These are phyloP conservation scores for Neelides folsomi DNA, from an alignment of 2,888 invertebrate genomes.

Conservation along the genomic window DNA sequence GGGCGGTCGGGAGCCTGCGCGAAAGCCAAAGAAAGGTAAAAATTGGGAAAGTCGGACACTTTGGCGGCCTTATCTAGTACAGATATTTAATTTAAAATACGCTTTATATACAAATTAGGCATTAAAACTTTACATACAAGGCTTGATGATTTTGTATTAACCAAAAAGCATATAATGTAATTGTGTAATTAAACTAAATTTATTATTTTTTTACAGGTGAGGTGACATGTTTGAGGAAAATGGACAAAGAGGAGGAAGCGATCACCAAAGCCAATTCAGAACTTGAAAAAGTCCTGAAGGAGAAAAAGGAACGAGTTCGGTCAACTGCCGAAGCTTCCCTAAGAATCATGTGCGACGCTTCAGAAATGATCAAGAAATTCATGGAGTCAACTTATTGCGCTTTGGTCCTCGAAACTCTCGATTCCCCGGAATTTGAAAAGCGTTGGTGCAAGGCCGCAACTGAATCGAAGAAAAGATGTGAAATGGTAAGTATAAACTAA, in stretches of 20 bases:
- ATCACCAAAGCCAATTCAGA: conserved; percentile 30
- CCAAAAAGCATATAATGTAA: no score
- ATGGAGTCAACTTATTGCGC: conserved; percentile 31
- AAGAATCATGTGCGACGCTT: conserved; percentile 16
- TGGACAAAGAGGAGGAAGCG: conserved; percentile 28
- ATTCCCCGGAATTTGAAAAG: conserved; percentile 31
- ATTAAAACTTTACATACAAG: no score
- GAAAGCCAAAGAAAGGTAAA: no score
- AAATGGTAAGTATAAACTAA: conserved; percentile 15
- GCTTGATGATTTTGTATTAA: no score
- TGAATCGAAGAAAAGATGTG: conserved; percentile 21
- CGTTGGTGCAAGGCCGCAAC: conserved; percentile 28
- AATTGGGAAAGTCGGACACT: no score
- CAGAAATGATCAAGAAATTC: conserved; percentile 22
- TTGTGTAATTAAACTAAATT: no score
- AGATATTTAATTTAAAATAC: no score
- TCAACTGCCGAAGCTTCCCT: conserved; percentile 29
- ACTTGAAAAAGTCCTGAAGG: conserved; percentile 28
- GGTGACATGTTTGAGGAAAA: conserved; percentile 25
- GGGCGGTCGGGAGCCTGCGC: no score
- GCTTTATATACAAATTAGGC: no score
- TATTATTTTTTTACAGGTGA: conserved; percentile 5
- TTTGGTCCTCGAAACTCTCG: conserved; percentile 25
- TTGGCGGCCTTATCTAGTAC: no score
- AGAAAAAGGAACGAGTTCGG: conserved; percentile 27